These are phyloP conservation scores for Nomada lathburiana DNA, from an alignment of 2,888 invertebrate genomes.

Conservation along the genomic window DNA sequence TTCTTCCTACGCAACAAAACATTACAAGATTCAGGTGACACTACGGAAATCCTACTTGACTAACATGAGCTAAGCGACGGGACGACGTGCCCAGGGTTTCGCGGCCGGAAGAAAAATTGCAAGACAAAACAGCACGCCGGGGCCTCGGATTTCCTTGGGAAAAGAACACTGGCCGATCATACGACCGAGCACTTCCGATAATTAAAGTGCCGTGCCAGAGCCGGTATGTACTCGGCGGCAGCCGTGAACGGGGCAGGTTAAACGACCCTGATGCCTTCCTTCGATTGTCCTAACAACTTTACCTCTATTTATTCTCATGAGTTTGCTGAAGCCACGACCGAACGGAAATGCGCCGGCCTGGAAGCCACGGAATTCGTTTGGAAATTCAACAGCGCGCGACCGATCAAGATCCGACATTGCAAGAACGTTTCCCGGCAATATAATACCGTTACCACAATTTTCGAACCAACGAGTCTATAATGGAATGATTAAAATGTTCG, in stretches of 20 bases:
- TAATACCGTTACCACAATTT: conserved; percentile 56
- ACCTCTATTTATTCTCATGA: conserved; percentile 67
- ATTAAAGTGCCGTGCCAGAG: conserved; percentile 69
- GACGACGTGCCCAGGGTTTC: conserved; percentile 63
- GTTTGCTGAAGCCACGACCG: conserved; percentile 62
- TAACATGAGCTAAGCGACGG: conserved; percentile 77
- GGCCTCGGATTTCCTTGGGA: conserved; percentile 38
- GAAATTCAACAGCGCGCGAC: conserved; percentile 54
- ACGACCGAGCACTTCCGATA: conserved; percentile 70
- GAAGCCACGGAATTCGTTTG: conserved; percentile 57
- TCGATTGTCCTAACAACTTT: conserved; percentile 67
- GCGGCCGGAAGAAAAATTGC: conserved; percentile 69
- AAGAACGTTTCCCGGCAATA: conserved; percentile 29
- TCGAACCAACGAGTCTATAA: conserved; percentile 52
- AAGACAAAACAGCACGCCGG: conserved; percentile 41
- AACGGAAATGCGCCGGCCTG: conserved; percentile 55
- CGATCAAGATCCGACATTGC: conserved; percentile 47
- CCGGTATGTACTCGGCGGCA: conserved; percentile 47
- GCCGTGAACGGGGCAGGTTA: conserved; percentile 40
- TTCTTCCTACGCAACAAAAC: conserved; percentile 80
- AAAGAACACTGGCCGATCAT: conserved; percentile 18
- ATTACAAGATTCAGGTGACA: conserved; percentile 81
- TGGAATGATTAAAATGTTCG: conserved; percentile 47
- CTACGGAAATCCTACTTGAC: conserved; percentile 79
- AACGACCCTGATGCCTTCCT: conserved; percentile 63